Conservation (phyloP, 2,888 invertebrate species). For the Polyommatus iphigenia region DNA sequence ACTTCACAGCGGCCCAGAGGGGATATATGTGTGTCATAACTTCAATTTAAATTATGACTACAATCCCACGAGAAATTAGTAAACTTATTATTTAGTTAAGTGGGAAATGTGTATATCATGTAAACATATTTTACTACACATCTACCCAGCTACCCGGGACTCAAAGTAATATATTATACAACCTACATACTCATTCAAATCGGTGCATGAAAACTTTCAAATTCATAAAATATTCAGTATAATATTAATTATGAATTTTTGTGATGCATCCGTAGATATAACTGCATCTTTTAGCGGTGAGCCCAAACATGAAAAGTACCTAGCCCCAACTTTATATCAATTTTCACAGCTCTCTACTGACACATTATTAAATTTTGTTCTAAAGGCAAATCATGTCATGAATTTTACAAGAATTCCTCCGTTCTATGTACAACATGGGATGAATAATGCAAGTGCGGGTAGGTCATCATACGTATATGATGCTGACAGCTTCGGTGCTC, state of each 20-base stretch:
- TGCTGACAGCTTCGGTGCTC: background rate
- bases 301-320: background rate
- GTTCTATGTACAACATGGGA: conserved; percentile 7
- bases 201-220: no score
- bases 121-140: background rate
- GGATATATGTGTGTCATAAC: background rate
- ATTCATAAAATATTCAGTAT: no score
- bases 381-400: conserved; percentile 21
- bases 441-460: conserved; percentile 20
- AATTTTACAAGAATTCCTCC: conserved; percentile 18
- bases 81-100: background rate
- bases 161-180: background rate
- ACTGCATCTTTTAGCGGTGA: no score
- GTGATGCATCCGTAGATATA: no score
- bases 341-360: background rate
- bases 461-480: conserved; percentile 16
- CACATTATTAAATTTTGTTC: background rate
- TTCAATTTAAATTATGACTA: background rate
- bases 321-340: background rate
- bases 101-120: background rate
- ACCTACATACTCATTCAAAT: no score
- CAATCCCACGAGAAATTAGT: background rate
- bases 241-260: no score
- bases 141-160: background rate
- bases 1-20: background rate